Percentiles rank a stretch among this genome's conserved stretches.
Evolutionary conservation across 1,140 invertebrate species (phyloP).

Genomic region (Maconellicoccus hirsutus): DNA sequence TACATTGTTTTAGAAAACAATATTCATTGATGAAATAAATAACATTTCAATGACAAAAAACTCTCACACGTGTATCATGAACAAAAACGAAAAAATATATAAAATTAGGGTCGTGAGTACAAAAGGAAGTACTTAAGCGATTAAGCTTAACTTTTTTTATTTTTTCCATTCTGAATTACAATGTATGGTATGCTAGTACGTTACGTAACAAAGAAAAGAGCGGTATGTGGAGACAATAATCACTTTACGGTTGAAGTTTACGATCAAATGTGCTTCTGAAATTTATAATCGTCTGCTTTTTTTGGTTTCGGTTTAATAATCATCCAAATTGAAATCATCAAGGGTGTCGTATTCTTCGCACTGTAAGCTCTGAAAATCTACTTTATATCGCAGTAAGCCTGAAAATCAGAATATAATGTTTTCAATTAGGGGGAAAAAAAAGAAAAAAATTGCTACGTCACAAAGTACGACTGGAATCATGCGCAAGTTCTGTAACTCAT

Average conservation of each 20-base stretch:
- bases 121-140: not conserved
- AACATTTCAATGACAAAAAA: not conserved
- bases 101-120: not conserved
- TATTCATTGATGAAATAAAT: not conserved
- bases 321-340: conserved; percentile 79
- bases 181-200: not conserved
- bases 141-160: not conserved
- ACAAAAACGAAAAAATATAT: not conserved
- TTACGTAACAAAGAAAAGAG: not conserved
- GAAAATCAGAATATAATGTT: conserved; percentile 34
- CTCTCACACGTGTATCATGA: not conserved
- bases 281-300: not conserved
- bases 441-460: not conserved
- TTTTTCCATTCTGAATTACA: not conserved
- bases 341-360: conserved; percentile 71
- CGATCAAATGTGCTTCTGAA: not conserved
- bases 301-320: conserved; percentile 59
- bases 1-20: not conserved
- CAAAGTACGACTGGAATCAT: too few species aligned
- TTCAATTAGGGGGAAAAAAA: not conserved
- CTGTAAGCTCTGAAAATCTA: conserved; percentile 96
- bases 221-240: not conserved
- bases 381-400: conserved; percentile 96
- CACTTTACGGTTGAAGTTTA: not conserved
- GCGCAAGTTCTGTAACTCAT: too few species aligned